Conservation (phyloP, 2,888 invertebrate species). For the Mallateleia sp. region DNA sequence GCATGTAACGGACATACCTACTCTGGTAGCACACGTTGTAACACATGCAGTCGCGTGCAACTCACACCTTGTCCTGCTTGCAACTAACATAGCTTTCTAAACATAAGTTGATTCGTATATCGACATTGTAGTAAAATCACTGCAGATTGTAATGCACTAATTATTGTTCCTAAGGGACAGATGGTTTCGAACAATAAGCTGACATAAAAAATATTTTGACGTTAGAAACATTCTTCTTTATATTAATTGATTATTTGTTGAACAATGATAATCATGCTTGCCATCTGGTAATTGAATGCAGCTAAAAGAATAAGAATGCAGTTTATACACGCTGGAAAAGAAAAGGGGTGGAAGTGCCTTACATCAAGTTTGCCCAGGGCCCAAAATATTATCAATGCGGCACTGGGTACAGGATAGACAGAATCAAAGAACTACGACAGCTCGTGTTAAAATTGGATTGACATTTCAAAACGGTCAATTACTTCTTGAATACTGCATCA, state of each 20-base stretch:
- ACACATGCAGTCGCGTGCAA: background rate
- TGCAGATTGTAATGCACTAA: constrained; percentile 38
- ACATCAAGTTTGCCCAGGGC: constrained; percentile 39
- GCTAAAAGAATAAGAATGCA: constrained; percentile 51
- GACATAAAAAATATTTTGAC: constrained; percentile 50
- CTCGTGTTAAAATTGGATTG: constrained; percentile 30
- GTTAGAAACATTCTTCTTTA: constrained; percentile 49
- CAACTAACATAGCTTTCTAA: constrained; percentile 15
- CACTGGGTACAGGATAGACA: constrained; percentile 39
- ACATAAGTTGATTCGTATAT: constrained; percentile 10
- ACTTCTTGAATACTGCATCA: constrained; percentile 41
- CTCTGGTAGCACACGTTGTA: background rate
- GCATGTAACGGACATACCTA: no score
- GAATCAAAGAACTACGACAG: constrained; percentile 17
- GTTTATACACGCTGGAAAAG: constrained; percentile 47
- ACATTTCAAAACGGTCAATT: constrained; percentile 41
- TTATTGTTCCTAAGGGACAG: constrained; percentile 52
- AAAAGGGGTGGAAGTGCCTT: constrained; percentile 1
- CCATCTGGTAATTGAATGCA: constrained; percentile 66
- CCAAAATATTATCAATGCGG: constrained; percentile 55
- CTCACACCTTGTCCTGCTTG: constrained; percentile 13
- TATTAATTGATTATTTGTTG: constrained; percentile 58
- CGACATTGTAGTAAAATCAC: constrained; percentile 37
- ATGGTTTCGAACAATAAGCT: constrained; percentile 40
- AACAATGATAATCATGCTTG: constrained; percentile 51